Evolutionary conservation across 2,888 invertebrate species (phyloP), one percentile per base, ranked within the genome.

Genomic region (Drosophila recens): DNA sequence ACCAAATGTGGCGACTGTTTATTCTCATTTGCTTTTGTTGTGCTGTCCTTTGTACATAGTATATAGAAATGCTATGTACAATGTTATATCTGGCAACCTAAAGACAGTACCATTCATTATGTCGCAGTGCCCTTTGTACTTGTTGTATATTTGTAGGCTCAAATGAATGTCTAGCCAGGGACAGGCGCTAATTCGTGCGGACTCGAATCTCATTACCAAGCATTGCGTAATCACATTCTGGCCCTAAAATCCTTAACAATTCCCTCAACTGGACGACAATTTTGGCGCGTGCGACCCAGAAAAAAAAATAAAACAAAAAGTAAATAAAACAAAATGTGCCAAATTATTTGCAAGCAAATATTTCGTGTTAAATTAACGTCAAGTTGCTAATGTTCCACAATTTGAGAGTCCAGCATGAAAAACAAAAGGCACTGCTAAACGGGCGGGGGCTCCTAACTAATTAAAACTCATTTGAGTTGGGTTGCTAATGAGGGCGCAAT

Each of bases 331-430:
- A 53, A 77, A 67, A 51, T 75, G 64, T 59, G 56, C 17, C 43
- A 51, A 63, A 68, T 49, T 54, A 67, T 23, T 66, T 46, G 54
- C 43, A 43, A 40, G 57, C 69, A 75, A 79, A 75, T 62, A 58
- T 43, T 80, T 76, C 71, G 59, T 65, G 48, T 65, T 46, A 73
- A 69, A 79, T 79, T 79, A 79, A 67, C 82, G 53, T 38, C 8
- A 15, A 77, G 46, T 17, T 43, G 79, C 66, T 82, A 81, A 81
- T 62, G 34, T 53, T 42, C 23, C 33, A 27, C 59, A 76, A 73
- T 48, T 64, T 64, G 38, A 38, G 17, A 27, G 34, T 42, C 48
- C 15, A 49, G 17, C 56, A 36, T 58, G 38, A 38, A 54, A 46
- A 45, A 54, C 46, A 54, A 67, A 15, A 51, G 30, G 9, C 20